These are phyloP conservation scores for Chelon labrosus DNA, from an alignment of 2,797 vertebrate genomes.

Conservation along the genomic window DNA sequence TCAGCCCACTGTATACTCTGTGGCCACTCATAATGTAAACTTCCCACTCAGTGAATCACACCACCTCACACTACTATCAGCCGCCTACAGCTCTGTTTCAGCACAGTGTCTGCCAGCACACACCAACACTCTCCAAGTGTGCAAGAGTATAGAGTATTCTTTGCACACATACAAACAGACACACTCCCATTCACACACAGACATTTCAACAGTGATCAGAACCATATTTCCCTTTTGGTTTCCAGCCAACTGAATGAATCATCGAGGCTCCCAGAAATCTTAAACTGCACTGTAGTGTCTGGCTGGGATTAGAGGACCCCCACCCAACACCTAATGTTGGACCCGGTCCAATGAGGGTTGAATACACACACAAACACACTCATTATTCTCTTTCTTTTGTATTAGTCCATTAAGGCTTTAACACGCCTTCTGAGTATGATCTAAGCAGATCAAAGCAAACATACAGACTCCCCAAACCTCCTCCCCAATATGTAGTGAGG, in stretches of 20 bases:
- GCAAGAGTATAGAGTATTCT: conserved; percentile 7
- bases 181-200: conserved; percentile 9
- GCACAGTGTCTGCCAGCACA: conserved; percentile 23
- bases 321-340: conserved; percentile 31
- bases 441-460: conserved; percentile 72
- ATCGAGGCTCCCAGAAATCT: conserved; percentile 50
- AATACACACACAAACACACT: conserved; percentile 12
- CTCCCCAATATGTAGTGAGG: conserved; percentile 35
- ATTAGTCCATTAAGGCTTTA: conserved; percentile 58
- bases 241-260: conserved; percentile 69
- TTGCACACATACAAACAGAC: conserved; percentile 27
- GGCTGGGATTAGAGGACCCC: conserved; percentile 75
- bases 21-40: conserved; percentile 75
- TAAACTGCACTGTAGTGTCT: conserved; percentile 55
- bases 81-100: conserved; percentile 58
- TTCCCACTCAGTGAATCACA: conserved; percentile 68
- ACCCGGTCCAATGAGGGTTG: conserved; percentile 43
- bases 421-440: conserved; percentile 59
- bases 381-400: conserved; percentile 43
- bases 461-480: conserved; percentile 12
- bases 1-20: conserved; percentile 66
- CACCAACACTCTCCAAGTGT: conserved; percentile 1
- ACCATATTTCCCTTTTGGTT: conserved; percentile 77
- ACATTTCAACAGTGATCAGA: conserved; percentile 69
- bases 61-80: conserved; percentile 55